A percentile compares a stretch with the other conserved stretches of the same genome.
These are phyloP conservation scores for Leptinotarsa lineolata DNA, from an alignment of 1,140 invertebrate genomes.

Conservation along the genomic window DNA sequence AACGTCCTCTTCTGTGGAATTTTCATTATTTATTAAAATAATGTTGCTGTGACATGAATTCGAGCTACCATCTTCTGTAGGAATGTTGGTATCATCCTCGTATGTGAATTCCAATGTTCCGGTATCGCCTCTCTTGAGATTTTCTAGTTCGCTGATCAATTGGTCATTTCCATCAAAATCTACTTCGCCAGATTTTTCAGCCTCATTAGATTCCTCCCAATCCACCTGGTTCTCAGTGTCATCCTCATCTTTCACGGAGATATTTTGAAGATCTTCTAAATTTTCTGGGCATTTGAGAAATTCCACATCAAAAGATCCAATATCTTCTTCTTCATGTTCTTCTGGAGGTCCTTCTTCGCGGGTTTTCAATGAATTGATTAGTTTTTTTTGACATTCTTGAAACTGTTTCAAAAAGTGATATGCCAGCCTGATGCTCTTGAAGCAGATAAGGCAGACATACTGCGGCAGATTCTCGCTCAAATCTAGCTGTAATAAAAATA, in stretches of 20 bases:
- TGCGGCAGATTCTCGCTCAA: neutral
- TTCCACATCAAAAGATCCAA: neutral
- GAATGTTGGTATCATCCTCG: too few relatives aligned
- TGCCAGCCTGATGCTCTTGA: neutral
- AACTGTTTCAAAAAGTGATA: conserved; percentile 16
- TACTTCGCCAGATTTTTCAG: neutral
- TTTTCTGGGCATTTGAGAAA: neutral
- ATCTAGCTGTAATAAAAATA: neutral
- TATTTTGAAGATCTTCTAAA: neutral
- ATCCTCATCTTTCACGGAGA: neutral
- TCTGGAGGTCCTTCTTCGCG: neutral
- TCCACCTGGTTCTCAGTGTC: neutral
- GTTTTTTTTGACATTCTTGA: neutral
- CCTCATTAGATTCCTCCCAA: neutral
- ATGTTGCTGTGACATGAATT: neutral
- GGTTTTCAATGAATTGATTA: neutral
- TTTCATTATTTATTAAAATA: neutral
- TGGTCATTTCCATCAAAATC: too few relatives aligned
- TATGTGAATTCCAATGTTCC: too few relatives aligned
- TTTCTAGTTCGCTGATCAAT: too few relatives aligned
- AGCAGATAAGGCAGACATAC: neutral
- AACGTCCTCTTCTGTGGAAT: neutral
- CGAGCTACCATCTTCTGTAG: too few relatives aligned
- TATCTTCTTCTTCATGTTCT: neutral
- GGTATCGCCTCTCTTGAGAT: too few relatives aligned